Base-by-base conservation (phyloP, 2,888 invertebrate genomes). In the Lepidocyrtoides sp. region DNA sequence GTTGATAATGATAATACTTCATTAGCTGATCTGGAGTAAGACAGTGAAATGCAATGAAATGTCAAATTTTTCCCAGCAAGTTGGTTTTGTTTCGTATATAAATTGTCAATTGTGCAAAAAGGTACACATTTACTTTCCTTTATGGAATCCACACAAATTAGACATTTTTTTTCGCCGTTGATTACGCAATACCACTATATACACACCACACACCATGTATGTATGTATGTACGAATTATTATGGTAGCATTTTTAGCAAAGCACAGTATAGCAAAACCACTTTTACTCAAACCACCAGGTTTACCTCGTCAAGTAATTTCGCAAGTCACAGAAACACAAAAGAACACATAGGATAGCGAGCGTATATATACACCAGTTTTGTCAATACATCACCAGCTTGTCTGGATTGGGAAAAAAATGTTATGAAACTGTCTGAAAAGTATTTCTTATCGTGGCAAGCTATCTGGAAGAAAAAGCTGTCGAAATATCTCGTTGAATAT, bases 291-390 rank as follows among this genome's bases (percentile, higher is more conserved):
- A 32, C 79, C 79, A 41, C 32, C 57, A 57, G 57, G 17, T 79
- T 81, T 77, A 12, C 79, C 23, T 81, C 57, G 20, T 36, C 79
- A 54, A 81, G 36, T 32, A 17, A 84, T 84, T 84, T 84, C 83
- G 83, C 69, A 84, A 84, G 66, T 84, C 17, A 17, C 69, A 44
- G 26, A 75, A 26, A 12, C 17, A 26, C 75, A 75, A 41, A 41
- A 1, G 36, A 17, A 72, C 41, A 72, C 41, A 23, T 41, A 17
- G 7, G n/a, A 41, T 41, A 72, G 26, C 26, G 0, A 23, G 23
- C 23, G n/a, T 17, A 2, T 54, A 57, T 57, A 12, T 7, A 36
- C 36, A 36, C n/a, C 23, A 29, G 20, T 57, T 57, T 57, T 57
- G 57, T 5, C 57, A 54, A 54, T 10, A 23, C 57, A 23, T 23